Base-by-base conservation (phyloP, 2,888 invertebrate species). In the Xylota segnis region DNA sequence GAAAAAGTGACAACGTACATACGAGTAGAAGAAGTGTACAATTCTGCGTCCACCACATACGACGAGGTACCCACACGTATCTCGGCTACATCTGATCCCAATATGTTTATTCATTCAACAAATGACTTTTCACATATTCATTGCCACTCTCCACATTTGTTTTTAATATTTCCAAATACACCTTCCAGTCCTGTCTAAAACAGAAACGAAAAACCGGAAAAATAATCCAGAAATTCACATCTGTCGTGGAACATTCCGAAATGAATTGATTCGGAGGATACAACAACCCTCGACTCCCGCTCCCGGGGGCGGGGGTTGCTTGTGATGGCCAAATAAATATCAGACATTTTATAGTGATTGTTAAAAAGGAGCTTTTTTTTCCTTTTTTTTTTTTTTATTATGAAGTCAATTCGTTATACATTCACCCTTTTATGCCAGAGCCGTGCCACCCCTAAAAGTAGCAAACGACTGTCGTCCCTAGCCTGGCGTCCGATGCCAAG, bases 321-420 rank as follows among this genome's bases (percentile, higher is more conserved):
- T 45, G 16, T 40, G 52, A 74, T 58, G 79, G 50, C 40, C 70
- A 75, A 75, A 84, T 84, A 79, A 83, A 83, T 74, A 70, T 81
- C 40, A 81, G 63, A 59, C 65, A 77, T 86, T 86, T 86, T 71
- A 82, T 86, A 86, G 82, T 76, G 71, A 66, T 70, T 79, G 81
- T 81, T 74, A 70, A 84, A 75, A 75, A 61, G 71, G 43, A 66
- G 50, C 37, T 52, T 63, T 81, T 81, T 72, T 74, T 86, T 86
- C 37, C 45, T 63, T 81, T 81, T 72, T 74, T 86, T 86, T n/a
- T n/a, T n/a, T n/a, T n/a, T n/a, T n/a, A n/a, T 82, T 82, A 86
- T 86, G 65, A 43, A 68, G 82, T 76, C 82, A 86, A 82, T 86
- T 86, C 61, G 71, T 82, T 71, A 68, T 63, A 65, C 56, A 70